Conservation (phyloP, 2,888 invertebrate species). For the Catonia carolina region DNA sequence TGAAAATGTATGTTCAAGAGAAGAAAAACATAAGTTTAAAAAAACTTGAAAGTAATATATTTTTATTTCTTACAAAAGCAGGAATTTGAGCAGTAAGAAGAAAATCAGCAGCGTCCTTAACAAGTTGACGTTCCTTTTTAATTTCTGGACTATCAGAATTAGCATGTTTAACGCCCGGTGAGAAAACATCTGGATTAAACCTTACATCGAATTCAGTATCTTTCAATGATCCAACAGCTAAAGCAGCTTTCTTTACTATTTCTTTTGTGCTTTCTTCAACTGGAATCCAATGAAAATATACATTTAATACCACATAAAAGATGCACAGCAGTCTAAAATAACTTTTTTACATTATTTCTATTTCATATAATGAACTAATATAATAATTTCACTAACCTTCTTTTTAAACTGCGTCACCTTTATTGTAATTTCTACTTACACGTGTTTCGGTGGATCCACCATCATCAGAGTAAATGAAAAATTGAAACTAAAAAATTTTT, state of each 20-base stretch:
- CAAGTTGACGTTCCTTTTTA: constrained; percentile 77
- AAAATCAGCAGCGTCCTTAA: constrained; percentile 94
- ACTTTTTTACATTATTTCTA: too few species aligned
- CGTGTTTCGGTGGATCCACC: too few species aligned
- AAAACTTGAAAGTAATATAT: background rate
- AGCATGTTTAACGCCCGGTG: constrained; percentile 83
- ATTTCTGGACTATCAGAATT: constrained; percentile 57
- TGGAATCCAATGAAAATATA: constrained; percentile 38
- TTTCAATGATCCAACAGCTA: constrained; percentile 87
- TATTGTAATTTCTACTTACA: too few species aligned
- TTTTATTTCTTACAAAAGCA: constrained; percentile 63
- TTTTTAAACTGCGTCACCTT: too few species aligned
- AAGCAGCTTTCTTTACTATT: constrained; percentile 81
- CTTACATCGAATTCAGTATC: constrained; percentile 95
- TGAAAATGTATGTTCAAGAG: too few species aligned
- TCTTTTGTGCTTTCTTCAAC: constrained; percentile 83
- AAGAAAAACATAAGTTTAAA: too few species aligned
- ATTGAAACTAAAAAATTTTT: too few species aligned
- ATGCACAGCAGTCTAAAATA: too few species aligned
- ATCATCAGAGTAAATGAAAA: too few species aligned
- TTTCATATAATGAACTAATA: too few species aligned
- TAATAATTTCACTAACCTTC: too few species aligned
- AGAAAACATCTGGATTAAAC: constrained; percentile 98
- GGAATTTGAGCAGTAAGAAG: constrained; percentile 90
- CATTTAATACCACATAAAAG: constrained; percentile 6